Evolutionary conservation across 1,140 invertebrate genomes (phyloP), one percentile per base, ranked within the genome.

Genomic region (Triops longicaudatus): DNA sequence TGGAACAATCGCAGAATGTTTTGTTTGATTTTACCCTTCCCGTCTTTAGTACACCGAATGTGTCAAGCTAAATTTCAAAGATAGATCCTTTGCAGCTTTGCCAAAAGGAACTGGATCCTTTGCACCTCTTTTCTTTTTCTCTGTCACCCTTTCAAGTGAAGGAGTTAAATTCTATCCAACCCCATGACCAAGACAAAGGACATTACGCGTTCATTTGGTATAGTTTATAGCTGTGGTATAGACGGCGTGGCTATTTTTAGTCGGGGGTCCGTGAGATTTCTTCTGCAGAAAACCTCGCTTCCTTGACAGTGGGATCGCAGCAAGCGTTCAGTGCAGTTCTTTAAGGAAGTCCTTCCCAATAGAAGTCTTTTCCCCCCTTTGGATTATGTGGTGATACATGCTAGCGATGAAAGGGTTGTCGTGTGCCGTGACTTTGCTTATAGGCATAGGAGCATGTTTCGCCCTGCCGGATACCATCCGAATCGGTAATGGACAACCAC

Each of bases 401-500:
- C 17, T 63, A 5, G 17, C 50, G 22, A 63, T 63, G 50, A 63
- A 63, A 63, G 50, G 50, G 22, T 17, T 22, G 17, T 63, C 50
- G 14, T n/a, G 11, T 63, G 17, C 1, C 17, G 50, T 63, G 50
- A 14, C 14, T 63, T 63, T 63, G 1, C 50, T 63, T 17, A 17
- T 63, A n/a, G 14, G n/a, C 50, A 63, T 63, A 63, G 50, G 50
- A 63, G 6, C 50, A 63, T 63, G 50, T 17, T 14, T 63, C 17
- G 22, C 50, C 50, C 74, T 75, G 17, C 74, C 74, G 27, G 74
- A 75, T 50, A 41, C 37, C 37, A 75, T 75, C 26, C 74, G 74
- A 27, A 75, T 75, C 26, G 74, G 74, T 75, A 75, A 43, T 12
- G 4, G 26, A 73, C 14, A 12, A 73, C n/a, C n/a, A n/a, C n/a